These are phyloP conservation scores for Amyelois transitella DNA, from an alignment of 1,140 invertebrate species.

Conservation along the genomic window DNA sequence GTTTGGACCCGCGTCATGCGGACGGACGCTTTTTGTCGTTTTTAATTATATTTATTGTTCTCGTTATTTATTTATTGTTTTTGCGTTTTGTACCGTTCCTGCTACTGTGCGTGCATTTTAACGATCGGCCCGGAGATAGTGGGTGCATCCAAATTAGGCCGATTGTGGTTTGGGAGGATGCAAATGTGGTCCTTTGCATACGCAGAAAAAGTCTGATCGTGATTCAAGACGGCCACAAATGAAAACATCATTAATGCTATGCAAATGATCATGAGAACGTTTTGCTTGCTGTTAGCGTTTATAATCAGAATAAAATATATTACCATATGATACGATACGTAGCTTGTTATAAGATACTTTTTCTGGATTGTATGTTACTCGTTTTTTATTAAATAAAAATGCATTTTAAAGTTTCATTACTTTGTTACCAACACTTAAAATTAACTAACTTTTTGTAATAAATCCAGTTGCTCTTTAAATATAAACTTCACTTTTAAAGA, in stretches of 20 bases:
- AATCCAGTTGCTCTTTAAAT: too few species aligned
- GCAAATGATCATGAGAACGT: conserved; percentile 34
- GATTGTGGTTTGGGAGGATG: conserved; percentile 53
- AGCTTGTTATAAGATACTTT: neutral
- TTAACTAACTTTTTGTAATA: too few species aligned
- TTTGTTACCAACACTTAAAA: too few species aligned
- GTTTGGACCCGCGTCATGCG: conserved; percentile 57
- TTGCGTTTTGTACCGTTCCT: conserved; percentile 49
- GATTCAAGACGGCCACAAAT: conserved; percentile 31
- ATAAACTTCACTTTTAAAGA: too few species aligned
- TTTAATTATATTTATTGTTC: conserved; percentile 73
- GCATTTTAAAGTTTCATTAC: neutral
- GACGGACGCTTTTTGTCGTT: conserved; percentile 64
- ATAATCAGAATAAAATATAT: neutral
- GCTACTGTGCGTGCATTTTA: conserved; percentile 66
- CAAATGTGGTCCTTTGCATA: conserved; percentile 63
- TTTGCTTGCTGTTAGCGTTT: conserved; percentile 3
- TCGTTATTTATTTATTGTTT: conserved; percentile 69
- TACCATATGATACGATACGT: neutral
- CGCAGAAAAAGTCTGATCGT: conserved; percentile 41
- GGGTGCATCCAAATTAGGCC: conserved; percentile 65
- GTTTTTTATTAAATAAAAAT: too few species aligned
- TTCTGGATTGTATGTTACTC: too few species aligned
- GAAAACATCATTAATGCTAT: conserved; percentile 56
- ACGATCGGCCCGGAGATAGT: conserved; percentile 57